Conservation (phyloP, 1,140 invertebrate species). For the Scaptomyza hsui region DNA sequence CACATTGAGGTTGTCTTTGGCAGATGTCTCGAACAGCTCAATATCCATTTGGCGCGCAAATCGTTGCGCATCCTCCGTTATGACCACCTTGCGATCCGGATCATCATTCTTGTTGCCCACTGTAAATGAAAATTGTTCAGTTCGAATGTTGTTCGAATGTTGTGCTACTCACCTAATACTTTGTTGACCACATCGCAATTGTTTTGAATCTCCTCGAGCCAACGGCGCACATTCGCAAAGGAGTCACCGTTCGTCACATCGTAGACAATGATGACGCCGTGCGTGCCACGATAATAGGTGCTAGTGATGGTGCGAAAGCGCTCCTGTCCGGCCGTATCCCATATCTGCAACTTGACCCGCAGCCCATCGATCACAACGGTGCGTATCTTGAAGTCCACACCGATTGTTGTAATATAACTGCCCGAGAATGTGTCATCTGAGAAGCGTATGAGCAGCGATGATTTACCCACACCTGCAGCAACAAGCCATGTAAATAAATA, state of each 20-base stretch:
- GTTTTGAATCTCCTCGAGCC: conserved; percentile 99
- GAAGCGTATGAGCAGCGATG: conserved; percentile 97
- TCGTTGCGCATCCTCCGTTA: conserved; percentile 97
- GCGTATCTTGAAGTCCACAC: conserved; percentile 99
- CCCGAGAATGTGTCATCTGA: conserved; percentile 99
- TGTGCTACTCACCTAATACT: conserved; percentile 94
- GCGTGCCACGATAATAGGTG: conserved; percentile 98
- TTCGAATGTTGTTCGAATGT: no score
- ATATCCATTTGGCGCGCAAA: conserved; percentile 99
- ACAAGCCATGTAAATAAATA: background rate
- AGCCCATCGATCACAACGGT: conserved; percentile 97
- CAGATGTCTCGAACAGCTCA: conserved; percentile 98
- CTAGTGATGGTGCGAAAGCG: conserved; percentile 86
- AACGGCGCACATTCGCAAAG: conserved; percentile 99
- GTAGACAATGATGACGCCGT: conserved; percentile 99
- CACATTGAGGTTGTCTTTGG: conserved; percentile 99
- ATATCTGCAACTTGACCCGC: conserved; percentile 99
- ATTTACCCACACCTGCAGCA: conserved; percentile 97
- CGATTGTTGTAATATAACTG: conserved; percentile 99
- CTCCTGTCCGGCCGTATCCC: conserved; percentile 96
- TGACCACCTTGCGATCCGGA: conserved; percentile 97
- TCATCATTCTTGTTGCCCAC: conserved; percentile 99
- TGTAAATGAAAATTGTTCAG: conserved; percentile 85
- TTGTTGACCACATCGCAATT: conserved; percentile 99
- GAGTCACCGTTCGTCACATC: conserved; percentile 99